Evolutionary conservation across 2,113 vertebrate species (phyloP).

Genomic region (Apteryx mantelli): DNA sequence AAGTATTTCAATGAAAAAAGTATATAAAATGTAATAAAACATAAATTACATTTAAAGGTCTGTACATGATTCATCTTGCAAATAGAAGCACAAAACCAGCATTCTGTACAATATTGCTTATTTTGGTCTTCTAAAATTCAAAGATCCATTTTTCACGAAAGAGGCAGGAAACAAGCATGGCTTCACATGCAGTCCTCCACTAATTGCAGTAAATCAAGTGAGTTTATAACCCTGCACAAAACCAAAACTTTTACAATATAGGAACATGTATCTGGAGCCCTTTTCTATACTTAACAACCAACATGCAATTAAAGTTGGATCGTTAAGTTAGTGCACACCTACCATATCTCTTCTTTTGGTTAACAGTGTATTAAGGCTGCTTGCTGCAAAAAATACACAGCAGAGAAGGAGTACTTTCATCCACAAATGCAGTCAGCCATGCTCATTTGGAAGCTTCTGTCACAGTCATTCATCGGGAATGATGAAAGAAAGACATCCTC

Average conservation of each 20-base stretch:
- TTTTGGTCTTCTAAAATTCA: slow-evolving; percentile 58
- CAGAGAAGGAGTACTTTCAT: slow-evolving; percentile 52
- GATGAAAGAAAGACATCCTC: slow-evolving; percentile 33
- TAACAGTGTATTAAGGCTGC: slow-evolving; percentile 65
- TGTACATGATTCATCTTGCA: slow-evolving; percentile 80
- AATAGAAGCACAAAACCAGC: slow-evolving; percentile 66
- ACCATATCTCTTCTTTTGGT: slow-evolving; percentile 63
- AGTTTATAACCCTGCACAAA: slow-evolving; percentile 12
- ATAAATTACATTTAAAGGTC: slow-evolving; percentile 89
- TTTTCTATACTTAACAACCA: slow-evolving; percentile 49
- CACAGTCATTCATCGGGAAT: slow-evolving; percentile 6
- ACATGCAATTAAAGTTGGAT: slow-evolving; percentile 54
- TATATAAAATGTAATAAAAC: slow-evolving; percentile 79
- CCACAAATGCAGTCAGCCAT: slow-evolving; percentile 36
- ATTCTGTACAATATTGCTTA: slow-evolving; percentile 71
- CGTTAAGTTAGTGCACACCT: slow-evolving; percentile 72
- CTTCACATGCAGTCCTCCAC: slow-evolving; percentile 59
- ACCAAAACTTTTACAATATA: background rate
- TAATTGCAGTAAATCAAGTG: slow-evolving; percentile 55
- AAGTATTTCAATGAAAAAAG: slow-evolving; percentile 68
- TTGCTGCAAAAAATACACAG: slow-evolving; percentile 62
- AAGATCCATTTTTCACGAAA: slow-evolving; percentile 44
- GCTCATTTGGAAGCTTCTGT: slow-evolving; percentile 23
- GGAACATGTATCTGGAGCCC: slow-evolving; percentile 14
- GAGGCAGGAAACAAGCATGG: slow-evolving; percentile 12